Evolutionary conservation across 2,797 vertebrate species (phyloP), one percentile per base, ranked within the genome.

Genomic region (Muraenolepis orangiensis): DNA sequence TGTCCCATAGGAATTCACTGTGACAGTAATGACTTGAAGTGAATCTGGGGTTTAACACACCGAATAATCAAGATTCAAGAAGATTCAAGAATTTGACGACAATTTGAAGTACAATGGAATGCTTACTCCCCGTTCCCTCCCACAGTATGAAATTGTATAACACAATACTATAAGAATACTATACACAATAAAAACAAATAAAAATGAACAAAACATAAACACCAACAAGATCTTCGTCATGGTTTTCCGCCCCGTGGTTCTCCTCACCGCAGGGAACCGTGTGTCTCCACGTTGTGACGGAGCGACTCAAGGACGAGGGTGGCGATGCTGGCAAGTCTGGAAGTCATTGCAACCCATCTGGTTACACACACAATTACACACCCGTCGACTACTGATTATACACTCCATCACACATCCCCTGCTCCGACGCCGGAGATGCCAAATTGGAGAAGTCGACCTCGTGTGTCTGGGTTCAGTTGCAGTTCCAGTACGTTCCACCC

Each of bases 261-360:
- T n/a, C 46, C 16, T 82, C 68, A 80, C 78, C 83, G 71, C 34
- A 40, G 66, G 20, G 30, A 74, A 71, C 42, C 67, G 80, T 46
- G 74, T 69, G 57, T 29, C 31, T 31, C 66, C 18, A 6, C n/a
- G 81, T 71, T 80, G 20, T 40, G 69, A 72, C 38, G 81, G 40
- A 40, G 42, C 80, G 72, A 72, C 76, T 70, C 72, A 61, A 18
- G 36, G 13, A 78, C 67, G 73, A 71, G 38, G 42, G 51, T 28
- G 29, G 26, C 72, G 80, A 32, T 70, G 18, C 46, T n/a, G 46
- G 18, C n/a, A 51, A 0, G 46, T 51, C 46, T 51, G 46, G 46
- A 51, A 51, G 20, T 51, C 46, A 18, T 51, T n/a, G 46, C 46
- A n/a, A 20, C 46, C 46, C 40, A 51, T 51, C 46, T 51, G 46